phyloP scores from a whole-genome alignment of 2,888 invertebrate species.

The Lycaena phlaeas region DNA sequence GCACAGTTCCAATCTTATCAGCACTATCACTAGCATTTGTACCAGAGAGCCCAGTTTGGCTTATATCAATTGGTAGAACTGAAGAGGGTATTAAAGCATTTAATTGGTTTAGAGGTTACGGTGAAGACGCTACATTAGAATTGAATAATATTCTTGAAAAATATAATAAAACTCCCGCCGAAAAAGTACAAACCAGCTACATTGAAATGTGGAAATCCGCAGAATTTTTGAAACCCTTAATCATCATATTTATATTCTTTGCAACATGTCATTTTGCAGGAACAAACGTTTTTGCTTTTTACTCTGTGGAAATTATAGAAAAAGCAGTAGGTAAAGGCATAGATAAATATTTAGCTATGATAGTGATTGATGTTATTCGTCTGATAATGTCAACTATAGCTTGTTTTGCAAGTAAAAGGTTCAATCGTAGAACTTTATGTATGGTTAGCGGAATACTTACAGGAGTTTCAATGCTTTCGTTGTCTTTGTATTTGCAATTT shows the following conservation, averaged over 20 bases:
- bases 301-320: conserved; percentile 2
- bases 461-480: background rate
- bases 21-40: background rate
- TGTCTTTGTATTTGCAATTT: background rate
- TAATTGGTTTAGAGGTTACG: conserved; percentile 3
- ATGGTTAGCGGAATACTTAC: background rate
- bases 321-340: conserved; percentile 1
- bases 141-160: background rate
- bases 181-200: background rate
- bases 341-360: conserved; percentile 2
- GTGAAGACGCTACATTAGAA: background rate
- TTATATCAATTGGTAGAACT: background rate
- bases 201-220: background rate
- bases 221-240: background rate
- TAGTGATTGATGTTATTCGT: background rate
- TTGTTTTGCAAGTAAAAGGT: background rate
- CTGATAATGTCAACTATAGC: background rate
- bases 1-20: background rate
- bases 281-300: conserved; percentile 1
- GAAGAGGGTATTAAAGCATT: background rate
- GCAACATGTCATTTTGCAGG: background rate
- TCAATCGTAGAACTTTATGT: background rate
- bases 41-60: conserved; percentile 3
- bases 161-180: background rate
- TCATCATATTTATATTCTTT: background rate